A percentile compares a stretch with the other conserved stretches of the same genome.
Conservation (phyloP, 2,113 vertebrate genomes). For the Oriolus oriolus region DNA sequence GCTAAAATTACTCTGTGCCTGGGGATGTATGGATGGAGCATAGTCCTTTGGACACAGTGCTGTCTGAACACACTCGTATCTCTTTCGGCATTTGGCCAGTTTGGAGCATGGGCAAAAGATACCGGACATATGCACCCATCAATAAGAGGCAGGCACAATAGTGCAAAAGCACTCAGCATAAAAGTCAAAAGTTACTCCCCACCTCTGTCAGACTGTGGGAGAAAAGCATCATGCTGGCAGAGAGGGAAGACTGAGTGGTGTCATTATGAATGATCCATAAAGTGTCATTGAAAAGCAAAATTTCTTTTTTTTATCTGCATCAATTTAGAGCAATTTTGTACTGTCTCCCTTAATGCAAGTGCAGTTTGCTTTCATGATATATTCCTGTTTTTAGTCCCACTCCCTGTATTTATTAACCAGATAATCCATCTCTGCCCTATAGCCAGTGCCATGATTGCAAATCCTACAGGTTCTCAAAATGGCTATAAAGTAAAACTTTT, state of each 20-base stretch:
- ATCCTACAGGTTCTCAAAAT: constrained; percentile 54
- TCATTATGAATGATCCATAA: neutral
- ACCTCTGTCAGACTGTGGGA: neutral
- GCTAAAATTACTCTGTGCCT: neutral
- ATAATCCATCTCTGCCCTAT: constrained; percentile 53
- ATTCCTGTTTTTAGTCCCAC: constrained; percentile 26
- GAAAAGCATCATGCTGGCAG: neutral
- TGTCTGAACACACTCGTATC: neutral
- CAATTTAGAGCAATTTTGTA: neutral
- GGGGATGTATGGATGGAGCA: neutral
- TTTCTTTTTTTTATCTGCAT: neutral
- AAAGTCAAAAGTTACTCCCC: neutral
- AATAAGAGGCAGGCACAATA: neutral
- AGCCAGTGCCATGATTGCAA: constrained; percentile 33
- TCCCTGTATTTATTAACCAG: constrained; percentile 62
- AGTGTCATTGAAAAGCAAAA: neutral
- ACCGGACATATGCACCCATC: neutral
- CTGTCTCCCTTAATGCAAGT: constrained; percentile 1
- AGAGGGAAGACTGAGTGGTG: neutral
- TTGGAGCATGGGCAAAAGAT: neutral
- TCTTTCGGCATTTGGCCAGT: neutral
- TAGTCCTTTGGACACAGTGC: neutral
- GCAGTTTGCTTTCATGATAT: constrained; percentile 35
- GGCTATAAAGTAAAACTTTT: constrained; percentile 67
- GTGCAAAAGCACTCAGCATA: neutral